Evolutionary conservation across 2,113 vertebrate species (phyloP).

Genomic region (Seriola quinqueradiata): DNA sequence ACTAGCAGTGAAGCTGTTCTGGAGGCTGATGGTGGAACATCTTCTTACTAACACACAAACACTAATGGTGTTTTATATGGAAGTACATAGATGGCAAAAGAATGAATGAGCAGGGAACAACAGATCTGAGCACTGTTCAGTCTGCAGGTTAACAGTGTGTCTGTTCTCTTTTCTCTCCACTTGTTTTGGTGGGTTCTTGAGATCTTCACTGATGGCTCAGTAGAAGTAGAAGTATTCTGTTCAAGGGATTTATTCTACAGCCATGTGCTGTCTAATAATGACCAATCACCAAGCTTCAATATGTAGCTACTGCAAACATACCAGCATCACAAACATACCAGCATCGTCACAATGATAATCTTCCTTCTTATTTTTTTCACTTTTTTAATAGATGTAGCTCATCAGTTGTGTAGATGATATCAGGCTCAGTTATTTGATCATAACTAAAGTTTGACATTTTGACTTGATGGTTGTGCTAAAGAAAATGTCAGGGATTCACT

Average conservation of each 20-base stretch:
- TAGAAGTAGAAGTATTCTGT: too few relatives aligned
- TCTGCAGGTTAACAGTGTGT: neutral
- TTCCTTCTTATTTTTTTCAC: neutral
- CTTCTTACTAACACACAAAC: too few relatives aligned
- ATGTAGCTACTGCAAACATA: too few relatives aligned
- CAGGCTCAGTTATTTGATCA: neutral
- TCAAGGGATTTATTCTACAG: too few relatives aligned
- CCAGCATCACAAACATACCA: too few relatives aligned
- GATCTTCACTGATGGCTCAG: too few relatives aligned
- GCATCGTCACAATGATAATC: too few relatives aligned
- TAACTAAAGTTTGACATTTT: constrained; percentile 1
- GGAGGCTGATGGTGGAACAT: neutral
- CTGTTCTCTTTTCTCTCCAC: neutral
- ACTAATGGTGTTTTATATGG: neutral
- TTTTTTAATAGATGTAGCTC: too few relatives aligned
- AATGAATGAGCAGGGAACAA: neutral
- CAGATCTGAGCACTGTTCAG: neutral
- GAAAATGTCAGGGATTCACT: neutral
- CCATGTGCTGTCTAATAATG: too few relatives aligned
- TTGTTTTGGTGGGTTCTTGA: too few relatives aligned
- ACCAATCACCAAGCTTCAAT: too few relatives aligned
- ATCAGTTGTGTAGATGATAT: neutral
- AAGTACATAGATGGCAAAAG: neutral
- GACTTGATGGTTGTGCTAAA: neutral
- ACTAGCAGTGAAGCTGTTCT: too few relatives aligned